Evolutionary conservation across 2,888 invertebrate genomes (phyloP), one percentile per base, ranked within the genome.

Genomic region (Mongoloraphidia duomilia): DNA sequence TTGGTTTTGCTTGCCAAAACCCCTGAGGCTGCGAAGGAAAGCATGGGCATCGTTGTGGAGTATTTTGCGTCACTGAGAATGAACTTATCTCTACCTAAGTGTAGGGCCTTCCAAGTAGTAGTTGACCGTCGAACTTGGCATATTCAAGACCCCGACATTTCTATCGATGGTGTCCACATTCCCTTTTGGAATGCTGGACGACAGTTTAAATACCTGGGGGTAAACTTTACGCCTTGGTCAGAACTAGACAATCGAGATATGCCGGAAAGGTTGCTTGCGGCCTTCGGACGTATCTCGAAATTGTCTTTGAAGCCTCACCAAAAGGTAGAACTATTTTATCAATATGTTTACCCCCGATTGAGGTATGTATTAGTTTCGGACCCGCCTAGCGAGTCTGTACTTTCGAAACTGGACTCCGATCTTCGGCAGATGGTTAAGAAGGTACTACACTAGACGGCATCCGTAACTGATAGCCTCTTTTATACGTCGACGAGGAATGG

Each of bases 251-350:
- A 17, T 17, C 2, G 4, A 4, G 17, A 17, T 17, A 17, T 57
- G 6, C 39, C 44, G 34, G 49, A 47, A 12, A 38, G 44, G 35
- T 46, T 56, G 12, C 49, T 47, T 41, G 36, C 45, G 34, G 56
- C 56, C 34, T 44, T 66, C 17, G 50, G 54, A 10, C 56, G 61
- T 43, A 56, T 63, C 41, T 52, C 56, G 13, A 52, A 53, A 48
- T 61, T 63, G 2, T 58, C 59, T 5, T 53, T 66, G 10, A 66
- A 67, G 51, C 67, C 65, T 5, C 63, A 63, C 47, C 66, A 68
- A 50, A 58, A 64, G 53, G 46, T 66, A 9, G 58, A 61, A 41
- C 51, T 65, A 0, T n/a, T 51, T 68, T 40, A 55, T 64, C 50
- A 57, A 4, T 59, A 65, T 56, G 56, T 69, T 36, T 53, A 68